Evolutionary conservation across 2,113 vertebrate species (phyloP).

Genomic region (Actinemys pallida): DNA sequence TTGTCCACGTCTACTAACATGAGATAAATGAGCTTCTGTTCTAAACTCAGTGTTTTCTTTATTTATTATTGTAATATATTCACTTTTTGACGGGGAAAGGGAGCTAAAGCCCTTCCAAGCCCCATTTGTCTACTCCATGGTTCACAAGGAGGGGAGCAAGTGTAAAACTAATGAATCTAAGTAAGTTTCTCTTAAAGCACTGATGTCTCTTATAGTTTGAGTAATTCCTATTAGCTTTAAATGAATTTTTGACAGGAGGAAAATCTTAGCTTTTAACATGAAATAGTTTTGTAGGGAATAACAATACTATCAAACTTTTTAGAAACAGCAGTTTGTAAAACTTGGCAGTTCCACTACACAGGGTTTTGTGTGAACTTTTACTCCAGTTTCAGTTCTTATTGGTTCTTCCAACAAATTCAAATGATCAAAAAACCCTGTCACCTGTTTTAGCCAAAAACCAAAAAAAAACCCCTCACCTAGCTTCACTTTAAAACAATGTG

Average conservation of each 20-base stretch:
- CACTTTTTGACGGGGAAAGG: too few relatives aligned
- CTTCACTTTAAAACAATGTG: background rate
- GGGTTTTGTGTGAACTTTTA: background rate
- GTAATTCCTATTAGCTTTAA: constrained; percentile 12
- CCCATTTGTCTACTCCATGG: background rate
- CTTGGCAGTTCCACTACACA: background rate
- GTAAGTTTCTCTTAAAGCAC: background rate
- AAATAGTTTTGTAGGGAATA: background rate
- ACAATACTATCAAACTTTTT: background rate
- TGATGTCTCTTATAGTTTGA: background rate
- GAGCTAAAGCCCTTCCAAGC: background rate
- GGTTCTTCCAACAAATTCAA: background rate
- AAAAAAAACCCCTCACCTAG: background rate
- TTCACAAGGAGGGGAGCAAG: background rate
- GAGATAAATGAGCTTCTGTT: background rate
- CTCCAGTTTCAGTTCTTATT: background rate
- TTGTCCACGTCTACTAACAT: constrained; percentile 14
- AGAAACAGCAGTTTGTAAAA: background rate
- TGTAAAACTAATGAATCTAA: background rate
- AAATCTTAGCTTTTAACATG: constrained; percentile 13
- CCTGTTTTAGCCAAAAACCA: constrained; percentile 2
- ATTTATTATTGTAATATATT: background rate
- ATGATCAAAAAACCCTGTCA: background rate
- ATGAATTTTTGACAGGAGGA: background rate
- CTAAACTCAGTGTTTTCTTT: background rate